Conservation (phyloP, 1,140 invertebrate species). For the Bilobella aurantiaca region DNA sequence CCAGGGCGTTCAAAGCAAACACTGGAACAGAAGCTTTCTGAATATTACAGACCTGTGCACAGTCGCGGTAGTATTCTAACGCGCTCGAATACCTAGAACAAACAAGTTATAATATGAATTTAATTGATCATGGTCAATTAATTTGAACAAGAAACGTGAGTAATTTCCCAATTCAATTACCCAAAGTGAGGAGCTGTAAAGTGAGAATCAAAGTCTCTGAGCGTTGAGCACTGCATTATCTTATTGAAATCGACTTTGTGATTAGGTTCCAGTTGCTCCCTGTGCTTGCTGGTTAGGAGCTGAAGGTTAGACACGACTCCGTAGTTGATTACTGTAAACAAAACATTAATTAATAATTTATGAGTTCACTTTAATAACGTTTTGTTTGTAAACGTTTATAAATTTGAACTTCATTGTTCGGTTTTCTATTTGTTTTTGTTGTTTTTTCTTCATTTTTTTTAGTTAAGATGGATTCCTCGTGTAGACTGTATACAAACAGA, state of each 20-base stretch:
- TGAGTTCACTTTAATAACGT: too few species aligned
- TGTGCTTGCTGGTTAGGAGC: conserved; percentile 19
- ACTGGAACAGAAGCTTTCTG: conserved; percentile 27
- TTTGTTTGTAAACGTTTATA: too few species aligned
- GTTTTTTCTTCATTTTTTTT: too few species aligned
- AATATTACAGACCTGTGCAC: conserved; percentile 15
- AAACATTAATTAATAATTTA: too few species aligned
- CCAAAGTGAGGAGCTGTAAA: conserved; percentile 32
- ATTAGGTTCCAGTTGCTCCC: conserved; percentile 19
- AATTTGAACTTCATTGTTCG: too few species aligned
- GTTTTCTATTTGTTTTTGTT: too few species aligned
- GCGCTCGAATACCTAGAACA: not conserved
- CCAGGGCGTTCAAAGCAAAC: conserved; percentile 22
- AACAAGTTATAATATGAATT: too few species aligned
- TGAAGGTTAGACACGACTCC: conserved; percentile 22
- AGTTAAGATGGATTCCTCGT: too few species aligned
- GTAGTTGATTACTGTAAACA: conserved; percentile 28
- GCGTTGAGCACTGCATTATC: conserved; percentile 5
- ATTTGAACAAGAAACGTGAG: not conserved
- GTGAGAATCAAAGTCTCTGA: conserved; percentile 25
- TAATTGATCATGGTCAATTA: not conserved
- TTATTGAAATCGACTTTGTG: conserved; percentile 24
- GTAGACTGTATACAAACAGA: too few species aligned
- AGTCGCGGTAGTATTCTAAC: conserved; percentile 18
- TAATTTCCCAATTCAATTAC: conserved; percentile 4